These are phyloP conservation scores for Rosalia funebris DNA, from an alignment of 2,888 invertebrate genomes.

Conservation along the genomic window DNA sequence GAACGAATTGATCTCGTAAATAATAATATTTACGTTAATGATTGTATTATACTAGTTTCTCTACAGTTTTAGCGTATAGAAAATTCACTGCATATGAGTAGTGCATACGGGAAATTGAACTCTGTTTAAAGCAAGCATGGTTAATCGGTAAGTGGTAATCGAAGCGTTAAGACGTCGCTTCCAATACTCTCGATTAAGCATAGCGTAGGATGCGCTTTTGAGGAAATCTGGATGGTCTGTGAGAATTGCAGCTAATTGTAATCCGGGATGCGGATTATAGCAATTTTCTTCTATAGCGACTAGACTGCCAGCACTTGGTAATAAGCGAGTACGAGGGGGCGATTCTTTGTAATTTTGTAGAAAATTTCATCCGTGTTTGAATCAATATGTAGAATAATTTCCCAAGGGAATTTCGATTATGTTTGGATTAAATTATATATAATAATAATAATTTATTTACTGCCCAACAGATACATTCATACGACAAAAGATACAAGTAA, in stretches of 20 bases:
- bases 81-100: neutral
- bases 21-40: no score
- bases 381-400: no score
- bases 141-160: conserved; percentile 51
- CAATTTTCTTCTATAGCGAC: conserved; percentile 29
- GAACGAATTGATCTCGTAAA: no score
- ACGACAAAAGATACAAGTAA: no score
- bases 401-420: no score
- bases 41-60: no score
- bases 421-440: no score
- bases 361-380: neutral
- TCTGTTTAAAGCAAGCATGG: conserved; percentile 48
- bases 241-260: conserved; percentile 20
- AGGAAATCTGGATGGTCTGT: conserved; percentile 11
- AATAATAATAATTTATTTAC: no score
- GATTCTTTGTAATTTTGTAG: conserved; percentile 1
- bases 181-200: conserved; percentile 30
- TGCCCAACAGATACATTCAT: no score
- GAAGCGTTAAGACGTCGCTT: conserved; percentile 47
- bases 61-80: neutral
- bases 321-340: neutral
- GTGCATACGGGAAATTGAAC: conserved; percentile 40
- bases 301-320: conserved; percentile 1
- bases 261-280: conserved; percentile 15
- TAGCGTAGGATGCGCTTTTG: conserved; percentile 1